Evolutionary conservation across 23 tunicate genomes (phyloP), one percentile per base, ranked within the genome.

Genomic region (Trididemnum nubilum): DNA sequence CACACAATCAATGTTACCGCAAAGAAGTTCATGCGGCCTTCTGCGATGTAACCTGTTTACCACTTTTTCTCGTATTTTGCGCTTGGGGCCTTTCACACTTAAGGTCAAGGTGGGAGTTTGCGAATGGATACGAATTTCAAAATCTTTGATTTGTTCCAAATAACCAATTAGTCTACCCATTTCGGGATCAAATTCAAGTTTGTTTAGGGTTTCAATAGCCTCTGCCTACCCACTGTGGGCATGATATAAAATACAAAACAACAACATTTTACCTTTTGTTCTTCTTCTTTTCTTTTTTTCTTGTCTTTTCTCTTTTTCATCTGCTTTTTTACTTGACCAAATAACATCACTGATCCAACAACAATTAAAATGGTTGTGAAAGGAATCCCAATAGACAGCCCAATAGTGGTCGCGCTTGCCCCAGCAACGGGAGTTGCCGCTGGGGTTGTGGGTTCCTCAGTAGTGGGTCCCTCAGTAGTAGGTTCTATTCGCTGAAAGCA

Each of bases 321-420:
- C 70, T 54, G 81, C 51, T 91, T 91, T 58, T 85, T 85, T 0
- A 91, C 35, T 81, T 91, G 97, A 0, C 97, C 97, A 29, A 82
- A 81, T 38, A 85, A 33, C 83, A 91, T 91, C 37, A 91, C 87
- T n/a, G 90, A 74, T 18, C 97, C 97, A 18, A 91, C 22, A 7
- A 85, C 76, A 39, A 65, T 71, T 4, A 82, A 71, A 0, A 91
- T 85, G 0, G 60, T 66, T 9, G 86, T 61, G 22, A 92, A 26
- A 0, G 97, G 97, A 35, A 87, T 71, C 23, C 88, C 92, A 51
- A 92, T 71, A 2, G 97, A 83, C 18, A 87, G 37, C 18, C 78
- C 92, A 26, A 87, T 73, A 2, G 77, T 78, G 27, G 71, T 78
- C 15, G 88, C 73, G 2, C 29, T 82, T 57, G 71, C 78, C 23